phyloP scores from a whole-genome alignment of 2,888 invertebrate genomes.

The Pseudococcus jackbeardsleyi region DNA sequence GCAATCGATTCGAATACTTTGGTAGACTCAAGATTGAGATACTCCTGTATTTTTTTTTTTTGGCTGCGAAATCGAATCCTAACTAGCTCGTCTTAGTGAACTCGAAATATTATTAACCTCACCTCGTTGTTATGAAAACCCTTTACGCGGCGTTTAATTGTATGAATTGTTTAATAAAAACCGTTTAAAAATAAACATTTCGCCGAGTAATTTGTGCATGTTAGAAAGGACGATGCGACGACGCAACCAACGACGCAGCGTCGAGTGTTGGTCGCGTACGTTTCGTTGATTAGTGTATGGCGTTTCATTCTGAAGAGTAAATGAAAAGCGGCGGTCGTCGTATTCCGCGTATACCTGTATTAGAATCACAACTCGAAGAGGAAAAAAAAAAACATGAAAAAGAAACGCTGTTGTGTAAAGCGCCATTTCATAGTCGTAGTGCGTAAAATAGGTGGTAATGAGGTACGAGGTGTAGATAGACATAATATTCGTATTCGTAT shows the following conservation, averaged over 20 bases:
- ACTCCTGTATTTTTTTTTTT: neutral
- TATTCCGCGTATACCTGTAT: constrained; percentile 48
- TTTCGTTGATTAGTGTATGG: constrained; percentile 32
- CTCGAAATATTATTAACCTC: constrained; percentile 45
- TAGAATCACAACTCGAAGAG: neutral
- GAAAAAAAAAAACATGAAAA: constrained; percentile 14
- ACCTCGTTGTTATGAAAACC: constrained; percentile 46
- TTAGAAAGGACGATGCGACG: constrained; percentile 27
- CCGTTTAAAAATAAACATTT: constrained; percentile 56
- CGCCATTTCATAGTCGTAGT: constrained; percentile 56
- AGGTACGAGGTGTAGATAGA: constrained; percentile 43
- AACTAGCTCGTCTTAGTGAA: neutral
- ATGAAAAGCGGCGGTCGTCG: constrained; percentile 35
- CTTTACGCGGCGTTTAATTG: constrained; percentile 50
- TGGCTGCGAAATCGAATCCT: neutral
- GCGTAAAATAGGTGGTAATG: constrained; percentile 60
- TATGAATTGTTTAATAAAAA: constrained; percentile 56
- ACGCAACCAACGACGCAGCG: constrained; percentile 30
- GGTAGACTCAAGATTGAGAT: neutral
- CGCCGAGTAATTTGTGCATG: constrained; percentile 56
- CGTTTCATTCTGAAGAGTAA: constrained; percentile 37
- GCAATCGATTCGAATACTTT: neutral
- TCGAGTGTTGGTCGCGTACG: constrained; percentile 33
- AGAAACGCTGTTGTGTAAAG: constrained; percentile 51
- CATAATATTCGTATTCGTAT: constrained; percentile 40